Base-by-base conservation (phyloP, 2,797 vertebrate genomes). In the Odontamblyopus lacepedii region DNA sequence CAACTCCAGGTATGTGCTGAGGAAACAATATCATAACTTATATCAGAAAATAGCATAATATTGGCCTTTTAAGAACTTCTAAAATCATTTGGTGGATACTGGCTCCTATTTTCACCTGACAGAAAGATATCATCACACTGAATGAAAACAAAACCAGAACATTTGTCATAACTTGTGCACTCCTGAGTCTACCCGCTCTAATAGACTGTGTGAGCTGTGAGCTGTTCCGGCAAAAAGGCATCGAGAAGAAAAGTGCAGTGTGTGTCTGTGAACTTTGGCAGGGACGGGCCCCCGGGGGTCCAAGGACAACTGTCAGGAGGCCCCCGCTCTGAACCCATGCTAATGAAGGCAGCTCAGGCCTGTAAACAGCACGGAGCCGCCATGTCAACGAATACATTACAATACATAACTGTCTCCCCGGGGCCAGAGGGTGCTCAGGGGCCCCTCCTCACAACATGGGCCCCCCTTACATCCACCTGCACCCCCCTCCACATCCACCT, bases 331-430 rank as follows among this genome's bases (percentile, higher is more conserved):
- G 92, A 94, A 92, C 92, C 88, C 90, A 90, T 93, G 91, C 92
- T 94, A 94, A 95, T 95, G 93, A 93, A 93, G 91, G 92, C 91
- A 92, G 91, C 90, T 92, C 90, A 83, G 86, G 72, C 87, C 93
- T 94, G 91, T 93, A 94, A 94, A 94, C 93, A 94, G 93, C 91
- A 93, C 87, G 91, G 44, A 16, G 44, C 83, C 86, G 91, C 88
- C 91, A 92, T 94, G 93, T 94, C 92, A 92, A 88, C 73, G 93
- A 93, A 94, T 95, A 94, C 91, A 94, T 94, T 94, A 94, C 91
- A 94, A 95, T 94, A 94, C 92, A 94, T 94, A 94, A 94, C 92
- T 94, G 93, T 94, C 92, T 93, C 87, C 87, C 85, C 78, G 72
- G 90, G 90, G 90, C 92, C 86, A 87, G 67, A 83, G 89, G 86